Percentiles rank a stretch among this genome's conserved stretches.
Evolutionary conservation across 2,888 invertebrate genomes (phyloP).

Genomic region (Torymus texanus): DNA sequence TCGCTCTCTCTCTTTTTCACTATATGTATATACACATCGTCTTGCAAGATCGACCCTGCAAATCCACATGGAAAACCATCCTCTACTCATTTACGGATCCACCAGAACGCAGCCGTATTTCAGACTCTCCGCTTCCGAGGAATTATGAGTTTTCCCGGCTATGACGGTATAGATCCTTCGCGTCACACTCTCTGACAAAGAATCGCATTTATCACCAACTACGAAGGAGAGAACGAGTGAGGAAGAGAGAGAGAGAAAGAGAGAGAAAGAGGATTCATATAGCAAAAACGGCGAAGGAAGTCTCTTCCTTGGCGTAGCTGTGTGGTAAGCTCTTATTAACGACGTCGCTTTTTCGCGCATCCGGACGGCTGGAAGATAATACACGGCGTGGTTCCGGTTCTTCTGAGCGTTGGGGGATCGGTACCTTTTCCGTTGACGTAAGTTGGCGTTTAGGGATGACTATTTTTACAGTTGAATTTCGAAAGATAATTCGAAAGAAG

Average conservation of each 20-base stretch:
- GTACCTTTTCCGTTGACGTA: too few relatives aligned
- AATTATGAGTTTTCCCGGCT: constrained; percentile 42
- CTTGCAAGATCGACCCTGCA: too few relatives aligned
- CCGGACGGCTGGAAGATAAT: constrained; percentile 5
- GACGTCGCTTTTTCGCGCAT: constrained; percentile 45
- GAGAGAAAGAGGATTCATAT: constrained; percentile 45
- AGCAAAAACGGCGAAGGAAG: constrained; percentile 37
- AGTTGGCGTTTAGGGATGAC: too few relatives aligned
- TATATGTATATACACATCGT: too few relatives aligned
- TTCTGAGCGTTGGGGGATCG: too few relatives aligned
- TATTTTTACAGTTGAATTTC: too few relatives aligned
- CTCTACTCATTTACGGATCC: background rate
- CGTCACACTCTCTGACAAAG: constrained; percentile 31
- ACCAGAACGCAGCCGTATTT: constrained; percentile 22
- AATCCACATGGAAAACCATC: background rate
- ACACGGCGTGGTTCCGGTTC: background rate
- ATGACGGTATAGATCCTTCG: background rate
- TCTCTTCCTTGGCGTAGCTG: constrained; percentile 20
- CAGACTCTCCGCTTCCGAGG: constrained; percentile 23
- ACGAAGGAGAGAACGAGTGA: background rate
- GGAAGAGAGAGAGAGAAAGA: background rate
- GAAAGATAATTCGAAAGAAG: too few relatives aligned
- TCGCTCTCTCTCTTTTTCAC: too few relatives aligned
- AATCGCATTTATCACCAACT: constrained; percentile 43
- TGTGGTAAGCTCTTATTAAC: constrained; percentile 49